Percentiles rank a stretch among this genome's conserved stretches.
These are phyloP conservation scores for Samia ricini DNA, from an alignment of 1,140 invertebrate species.

Conservation along the genomic window DNA sequence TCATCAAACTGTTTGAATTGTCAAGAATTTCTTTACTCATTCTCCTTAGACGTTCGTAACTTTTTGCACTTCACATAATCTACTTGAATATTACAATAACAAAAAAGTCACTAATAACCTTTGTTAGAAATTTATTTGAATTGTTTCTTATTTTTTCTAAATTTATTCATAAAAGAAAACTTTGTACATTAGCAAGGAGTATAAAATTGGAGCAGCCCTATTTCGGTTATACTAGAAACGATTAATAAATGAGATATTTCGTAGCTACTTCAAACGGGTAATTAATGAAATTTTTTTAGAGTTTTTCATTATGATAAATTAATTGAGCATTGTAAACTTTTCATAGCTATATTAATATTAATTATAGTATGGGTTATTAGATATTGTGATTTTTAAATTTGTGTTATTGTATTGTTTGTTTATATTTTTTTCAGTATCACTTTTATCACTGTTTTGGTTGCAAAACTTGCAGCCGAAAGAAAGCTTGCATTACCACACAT, in stretches of 20 bases:
- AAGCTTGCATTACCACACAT: too few relatives aligned
- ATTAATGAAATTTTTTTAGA: neutral
- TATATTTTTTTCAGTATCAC: too few relatives aligned
- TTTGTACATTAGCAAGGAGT: neutral
- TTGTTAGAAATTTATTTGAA: neutral
- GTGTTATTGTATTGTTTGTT: too few relatives aligned
- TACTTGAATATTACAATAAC: neutral
- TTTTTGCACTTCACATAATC: neutral
- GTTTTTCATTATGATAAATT: too few relatives aligned
- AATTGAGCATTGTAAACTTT: too few relatives aligned
- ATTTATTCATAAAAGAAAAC: neutral
- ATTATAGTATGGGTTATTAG: too few relatives aligned
- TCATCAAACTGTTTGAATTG: too few relatives aligned
- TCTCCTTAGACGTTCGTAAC: neutral
- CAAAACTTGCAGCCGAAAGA: too few relatives aligned
- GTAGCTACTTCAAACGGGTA: neutral
- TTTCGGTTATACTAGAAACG: neutral
- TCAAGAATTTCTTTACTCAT: too few relatives aligned
- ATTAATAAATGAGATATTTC: neutral
- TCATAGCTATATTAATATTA: too few relatives aligned
- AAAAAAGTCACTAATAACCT: neutral
- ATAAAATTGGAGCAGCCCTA: neutral
- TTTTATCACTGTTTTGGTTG: too few relatives aligned
- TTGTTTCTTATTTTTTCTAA: neutral
- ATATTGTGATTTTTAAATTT: too few relatives aligned